Evolutionary conservation across 2,888 invertebrate genomes (phyloP), one percentile per base, ranked within the genome.

Genomic region (Calliscelio sp.): DNA sequence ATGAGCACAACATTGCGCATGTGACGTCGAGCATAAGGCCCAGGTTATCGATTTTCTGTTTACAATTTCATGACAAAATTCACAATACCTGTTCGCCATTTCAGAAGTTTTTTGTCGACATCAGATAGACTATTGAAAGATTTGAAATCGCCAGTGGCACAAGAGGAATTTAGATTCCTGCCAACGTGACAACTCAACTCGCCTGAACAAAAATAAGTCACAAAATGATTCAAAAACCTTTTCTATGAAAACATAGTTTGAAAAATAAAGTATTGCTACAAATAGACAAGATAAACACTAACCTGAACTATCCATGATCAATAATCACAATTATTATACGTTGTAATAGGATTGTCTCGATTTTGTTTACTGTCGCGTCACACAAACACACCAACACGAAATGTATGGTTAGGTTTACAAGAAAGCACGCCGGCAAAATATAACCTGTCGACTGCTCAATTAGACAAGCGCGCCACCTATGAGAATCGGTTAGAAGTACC

Each of bases 41-140:
- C 53, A 53, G 53, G 53, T 53, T 53, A 53, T 53, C 53, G 53
- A 53, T 53, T 53, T 53, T 53, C 53, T 53, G 53, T 53, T 53
- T 53, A 53, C 53, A 53, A 53, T 53, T 53, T 53, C 53, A 53
- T 53, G 53, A 53, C 53, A 53, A 53, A 53, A 53, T 53, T 53
- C 53, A 53, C 59, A 38, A 59, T 59, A 59, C 59, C 59, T 59
- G 41, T 59, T 59, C 59, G 59, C 41, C 59, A 59, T 59, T 59
- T 41, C 41, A 59, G 59, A 35, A 59, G 59, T 59, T 59, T 28
- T 59, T 59, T 59, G 41, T 59, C 41, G 22, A 24, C 35, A 59
- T 59, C 59, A 38, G 59, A 59, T 59, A 59, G 41, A 22, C 35
- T 35, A n/a, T 59, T 38, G 41, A 59, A 59, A 59, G 59, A 25